Conservation (phyloP, 2,888 invertebrate genomes). For the Rambutsinella grinnellia region DNA sequence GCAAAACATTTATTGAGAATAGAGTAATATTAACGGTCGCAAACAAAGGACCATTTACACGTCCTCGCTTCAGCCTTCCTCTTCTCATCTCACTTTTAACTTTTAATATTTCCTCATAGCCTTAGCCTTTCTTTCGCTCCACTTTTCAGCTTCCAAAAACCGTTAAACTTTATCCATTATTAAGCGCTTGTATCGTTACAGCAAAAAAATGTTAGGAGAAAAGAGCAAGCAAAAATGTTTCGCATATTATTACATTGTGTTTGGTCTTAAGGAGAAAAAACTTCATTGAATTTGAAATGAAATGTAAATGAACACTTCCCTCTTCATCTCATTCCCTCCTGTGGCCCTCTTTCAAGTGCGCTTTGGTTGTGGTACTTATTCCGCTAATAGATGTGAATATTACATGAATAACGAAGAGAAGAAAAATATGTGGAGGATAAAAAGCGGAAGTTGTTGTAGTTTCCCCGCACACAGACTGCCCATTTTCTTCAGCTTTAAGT, state of each 20-base stretch:
- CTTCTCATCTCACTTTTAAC: too few relatives aligned
- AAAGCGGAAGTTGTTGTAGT: neutral
- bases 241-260: neutral
- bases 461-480: neutral
- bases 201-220: too few relatives aligned
- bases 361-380: neutral
- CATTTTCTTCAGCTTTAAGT: too few relatives aligned
- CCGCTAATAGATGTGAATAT: neutral
- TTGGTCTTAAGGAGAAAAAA: neutral
- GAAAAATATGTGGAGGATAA: too few relatives aligned
- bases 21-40: too few relatives aligned
- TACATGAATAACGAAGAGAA: too few relatives aligned
- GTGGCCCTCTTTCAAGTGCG: neutral
- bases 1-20: too few relatives aligned
- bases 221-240: too few relatives aligned
- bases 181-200: too few relatives aligned
- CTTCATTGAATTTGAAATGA: slow-evolving; percentile 19
- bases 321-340: neutral
- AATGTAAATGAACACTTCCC: slow-evolving; percentile 17
- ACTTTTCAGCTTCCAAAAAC: neutral
- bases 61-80: too few relatives aligned
- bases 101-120: neutral
- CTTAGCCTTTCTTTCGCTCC: neutral
- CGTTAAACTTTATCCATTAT: too few relatives aligned
- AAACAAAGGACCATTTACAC: too few relatives aligned